phyloP scores from a whole-genome alignment of 2,113 vertebrate genomes.

The Dermatemys mawii region DNA sequence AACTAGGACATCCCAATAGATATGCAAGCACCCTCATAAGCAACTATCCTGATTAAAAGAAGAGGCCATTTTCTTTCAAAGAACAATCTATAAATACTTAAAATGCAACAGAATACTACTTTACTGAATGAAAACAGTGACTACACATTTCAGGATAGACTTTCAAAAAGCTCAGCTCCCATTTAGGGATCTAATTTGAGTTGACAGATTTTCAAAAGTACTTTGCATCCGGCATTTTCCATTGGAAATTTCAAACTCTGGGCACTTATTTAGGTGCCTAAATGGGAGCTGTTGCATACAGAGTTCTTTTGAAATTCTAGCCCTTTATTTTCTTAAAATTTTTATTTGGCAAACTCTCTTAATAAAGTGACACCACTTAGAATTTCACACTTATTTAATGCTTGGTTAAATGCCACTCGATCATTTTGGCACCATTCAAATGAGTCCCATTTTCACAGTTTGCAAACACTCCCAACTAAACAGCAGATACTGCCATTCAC shows the following conservation, averaged over 20 bases:
- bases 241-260: not conserved
- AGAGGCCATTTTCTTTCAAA: not conserved
- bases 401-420: not conserved
- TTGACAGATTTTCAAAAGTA: not conserved
- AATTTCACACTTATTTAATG: not conserved
- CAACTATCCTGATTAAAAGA: not conserved
- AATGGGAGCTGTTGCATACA: not conserved
- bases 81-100: not conserved
- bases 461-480: conserved; percentile 12
- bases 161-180: not conserved
- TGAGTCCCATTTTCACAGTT: not conserved
- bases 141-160: not conserved
- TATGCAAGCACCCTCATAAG: not conserved
- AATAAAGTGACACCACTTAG: conserved; percentile 4
- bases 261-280: not conserved
- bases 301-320: not conserved
- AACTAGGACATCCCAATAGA: not conserved
- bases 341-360: not conserved
- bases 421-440: not conserved
- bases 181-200: not conserved
- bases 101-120: not conserved
- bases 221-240: not conserved
- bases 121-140: not conserved
- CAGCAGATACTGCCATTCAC: not conserved
- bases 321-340: not conserved